A percentile compares a stretch with the other conserved stretches of the same genome.
phyloP scores from a whole-genome alignment of 2,113 vertebrate genomes.

The Phalacrocorax aristotelis region DNA sequence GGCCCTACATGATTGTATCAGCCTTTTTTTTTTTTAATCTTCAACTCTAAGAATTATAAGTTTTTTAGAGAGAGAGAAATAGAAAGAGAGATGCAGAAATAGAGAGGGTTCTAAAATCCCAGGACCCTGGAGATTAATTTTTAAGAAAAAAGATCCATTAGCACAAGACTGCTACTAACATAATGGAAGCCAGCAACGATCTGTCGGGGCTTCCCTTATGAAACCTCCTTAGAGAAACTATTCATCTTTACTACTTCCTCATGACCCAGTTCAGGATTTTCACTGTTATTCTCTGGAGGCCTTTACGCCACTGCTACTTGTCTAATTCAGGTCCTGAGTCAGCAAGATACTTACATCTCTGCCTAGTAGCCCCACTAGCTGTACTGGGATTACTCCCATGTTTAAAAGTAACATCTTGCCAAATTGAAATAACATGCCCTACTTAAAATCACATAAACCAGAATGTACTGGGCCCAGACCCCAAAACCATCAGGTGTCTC shows the following conservation, averaged over 20 bases:
- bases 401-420: slow-evolving; percentile 45
- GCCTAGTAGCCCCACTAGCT: slow-evolving; percentile 35
- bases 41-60: background rate
- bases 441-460: slow-evolving; percentile 41
- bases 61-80: background rate
- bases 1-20: background rate
- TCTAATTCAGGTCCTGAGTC: slow-evolving; percentile 59
- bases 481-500: slow-evolving; percentile 4
- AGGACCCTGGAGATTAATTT: slow-evolving; percentile 28
- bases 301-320: slow-evolving; percentile 31
- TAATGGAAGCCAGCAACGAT: slow-evolving; percentile 50
- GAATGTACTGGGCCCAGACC: background rate
- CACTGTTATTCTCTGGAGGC: slow-evolving; percentile 42
- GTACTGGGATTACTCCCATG: slow-evolving; percentile 40
- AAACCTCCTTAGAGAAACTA: slow-evolving; percentile 60
- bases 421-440: slow-evolving; percentile 52
- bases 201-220: slow-evolving; percentile 18
- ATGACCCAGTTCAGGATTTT: slow-evolving; percentile 65
- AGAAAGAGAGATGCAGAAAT: background rate
- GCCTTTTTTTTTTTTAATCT: background rate
- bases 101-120: slow-evolving; percentile 39
- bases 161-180: background rate
- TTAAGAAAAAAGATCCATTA: slow-evolving; percentile 18
- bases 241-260: slow-evolving; percentile 68
- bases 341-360: slow-evolving; percentile 42